A percentile compares a stretch with the other conserved stretches of the same genome.
These are phyloP conservation scores for Propsilocerus akamusi DNA, from an alignment of 1,140 invertebrate genomes.

Conservation along the genomic window DNA sequence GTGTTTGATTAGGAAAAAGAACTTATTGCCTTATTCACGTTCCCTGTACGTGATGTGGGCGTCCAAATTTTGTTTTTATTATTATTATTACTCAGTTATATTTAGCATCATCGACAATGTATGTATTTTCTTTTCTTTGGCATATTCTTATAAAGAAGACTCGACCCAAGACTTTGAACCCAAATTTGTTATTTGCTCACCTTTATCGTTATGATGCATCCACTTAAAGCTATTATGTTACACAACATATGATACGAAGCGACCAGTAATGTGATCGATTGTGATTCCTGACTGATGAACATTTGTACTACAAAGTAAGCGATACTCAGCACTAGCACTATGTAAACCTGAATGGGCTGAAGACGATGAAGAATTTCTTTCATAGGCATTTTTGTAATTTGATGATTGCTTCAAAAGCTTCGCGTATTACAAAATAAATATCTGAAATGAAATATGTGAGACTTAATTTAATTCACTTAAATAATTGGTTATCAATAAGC, in stretches of 20 bases:
- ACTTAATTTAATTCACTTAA: not conserved
- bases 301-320: constrained; percentile 54
- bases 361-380: constrained; percentile 51
- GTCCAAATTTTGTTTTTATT: too few relatives aligned
- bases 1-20: too few relatives aligned
- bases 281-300: constrained; percentile 57
- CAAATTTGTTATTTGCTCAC: constrained; percentile 34
- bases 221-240: constrained; percentile 51
- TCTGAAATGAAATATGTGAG: not conserved
- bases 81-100: too few relatives aligned
- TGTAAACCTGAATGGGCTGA: constrained; percentile 48
- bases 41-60: too few relatives aligned
- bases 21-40: too few relatives aligned
- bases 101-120: too few relatives aligned
- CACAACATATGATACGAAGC: constrained; percentile 75
- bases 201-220: constrained; percentile 55
- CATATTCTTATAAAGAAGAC: too few relatives aligned
- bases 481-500: not conserved
- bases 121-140: too few relatives aligned
- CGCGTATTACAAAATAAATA: not conserved
- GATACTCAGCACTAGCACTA: constrained; percentile 47
- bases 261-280: constrained; percentile 63
- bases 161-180: too few relatives aligned
- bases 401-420: not conserved
- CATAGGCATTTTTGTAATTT: constrained; percentile 37